Evolutionary conservation across 2,797 vertebrate genomes (phyloP).

Genomic region (Coracias cyanogaster): DNA sequence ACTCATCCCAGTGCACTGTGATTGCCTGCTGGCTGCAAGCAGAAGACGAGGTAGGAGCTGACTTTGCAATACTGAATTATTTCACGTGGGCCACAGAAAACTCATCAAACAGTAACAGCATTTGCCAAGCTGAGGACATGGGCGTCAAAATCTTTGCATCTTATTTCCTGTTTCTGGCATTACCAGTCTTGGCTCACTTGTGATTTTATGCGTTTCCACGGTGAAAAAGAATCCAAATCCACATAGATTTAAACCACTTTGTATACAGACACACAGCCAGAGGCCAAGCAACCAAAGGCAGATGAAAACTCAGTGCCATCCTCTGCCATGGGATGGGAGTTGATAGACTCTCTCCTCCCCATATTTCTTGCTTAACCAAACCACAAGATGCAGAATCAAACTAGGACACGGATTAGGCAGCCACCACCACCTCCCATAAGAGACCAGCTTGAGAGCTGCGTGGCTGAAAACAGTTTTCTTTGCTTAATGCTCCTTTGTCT

Average conservation of each 20-base stretch:
- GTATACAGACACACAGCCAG: neutral
- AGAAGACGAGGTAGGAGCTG: fast-evolving
- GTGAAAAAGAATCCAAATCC: neutral
- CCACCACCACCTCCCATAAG: neutral
- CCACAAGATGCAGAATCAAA: neutral
- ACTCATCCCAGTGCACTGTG: neutral
- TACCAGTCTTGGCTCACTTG: neutral
- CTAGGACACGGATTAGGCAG: neutral
- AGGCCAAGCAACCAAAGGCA: neutral
- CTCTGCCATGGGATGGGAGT: neutral
- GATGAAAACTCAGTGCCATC: neutral
- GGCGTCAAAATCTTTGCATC: neutral
- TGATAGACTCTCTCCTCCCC: neutral
- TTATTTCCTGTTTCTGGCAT: neutral
- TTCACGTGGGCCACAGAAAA: neutral
- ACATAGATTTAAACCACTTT: neutral
- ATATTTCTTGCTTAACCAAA: neutral
- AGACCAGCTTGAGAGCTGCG: neutral
- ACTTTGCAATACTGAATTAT: neutral
- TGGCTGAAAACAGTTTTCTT: neutral
- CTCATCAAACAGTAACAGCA: neutral
- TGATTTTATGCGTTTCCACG: neutral
- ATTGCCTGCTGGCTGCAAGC: neutral
- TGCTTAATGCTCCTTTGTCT: neutral
- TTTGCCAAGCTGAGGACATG: neutral